phyloP scores from a whole-genome alignment of 2,797 vertebrate species.

The Carapus acus region DNA sequence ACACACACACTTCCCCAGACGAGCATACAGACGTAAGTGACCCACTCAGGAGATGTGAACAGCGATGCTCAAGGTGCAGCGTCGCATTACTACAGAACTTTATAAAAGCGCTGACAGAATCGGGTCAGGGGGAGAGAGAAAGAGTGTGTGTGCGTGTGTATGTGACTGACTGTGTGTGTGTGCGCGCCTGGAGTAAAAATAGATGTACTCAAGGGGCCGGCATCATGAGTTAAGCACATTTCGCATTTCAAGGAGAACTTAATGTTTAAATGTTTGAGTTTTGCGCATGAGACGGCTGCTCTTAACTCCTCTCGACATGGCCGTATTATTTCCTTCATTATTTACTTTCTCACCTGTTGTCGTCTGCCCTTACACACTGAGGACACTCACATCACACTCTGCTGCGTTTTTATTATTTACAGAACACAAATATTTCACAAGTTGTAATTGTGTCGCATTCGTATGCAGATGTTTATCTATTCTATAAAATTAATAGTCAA shows the following conservation, averaged over 20 bases:
- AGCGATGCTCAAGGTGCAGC: slow-evolving; percentile 51
- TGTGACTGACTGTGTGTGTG: background rate
- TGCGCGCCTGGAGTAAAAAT: slow-evolving; percentile 49
- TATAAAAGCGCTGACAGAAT: slow-evolving; percentile 61
- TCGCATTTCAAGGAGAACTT: background rate
- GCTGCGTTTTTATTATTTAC: no score
- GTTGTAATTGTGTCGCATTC: no score
- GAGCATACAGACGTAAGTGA: slow-evolving; percentile 50
- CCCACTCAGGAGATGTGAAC: slow-evolving; percentile 60
- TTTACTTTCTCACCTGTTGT: no score
- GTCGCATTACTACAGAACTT: slow-evolving; percentile 29
- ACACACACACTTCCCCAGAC: slow-evolving; percentile 6
- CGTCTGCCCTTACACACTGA: no score
- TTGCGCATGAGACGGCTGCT: no score
- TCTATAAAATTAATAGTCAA: no score
- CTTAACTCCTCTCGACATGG: background rate
- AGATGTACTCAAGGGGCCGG: slow-evolving; percentile 33
- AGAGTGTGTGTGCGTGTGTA: slow-evolving; percentile 18
- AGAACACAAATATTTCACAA: no score
- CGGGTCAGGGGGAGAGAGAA: slow-evolving; percentile 59
- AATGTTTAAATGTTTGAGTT: no score
- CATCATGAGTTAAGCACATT: slow-evolving; percentile 28
- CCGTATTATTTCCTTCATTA: no score
- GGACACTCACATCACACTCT: no score
- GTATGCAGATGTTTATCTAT: no score